Evolutionary conservation across 1,140 invertebrate genomes (phyloP).

Genomic region (Portunus trituberculatus): DNA sequence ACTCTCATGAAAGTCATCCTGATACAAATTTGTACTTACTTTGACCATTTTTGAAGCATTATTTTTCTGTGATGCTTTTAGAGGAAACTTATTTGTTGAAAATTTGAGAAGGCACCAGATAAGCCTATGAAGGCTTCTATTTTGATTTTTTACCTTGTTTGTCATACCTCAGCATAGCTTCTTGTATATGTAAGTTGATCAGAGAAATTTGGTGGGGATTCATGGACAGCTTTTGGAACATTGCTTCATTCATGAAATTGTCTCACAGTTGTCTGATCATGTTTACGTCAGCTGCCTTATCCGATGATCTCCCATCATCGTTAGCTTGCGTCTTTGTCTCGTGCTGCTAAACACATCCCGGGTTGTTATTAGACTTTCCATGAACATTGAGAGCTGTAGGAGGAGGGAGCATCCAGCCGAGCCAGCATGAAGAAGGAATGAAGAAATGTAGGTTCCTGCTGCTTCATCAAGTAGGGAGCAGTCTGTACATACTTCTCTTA

Average conservation of each 20-base stretch:
- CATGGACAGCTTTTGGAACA: slow-evolving; percentile 10
- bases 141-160: background rate
- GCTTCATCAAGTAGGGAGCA: too few relatives aligned
- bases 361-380: background rate
- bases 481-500: too few relatives aligned
- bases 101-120: background rate
- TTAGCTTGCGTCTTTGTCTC: background rate
- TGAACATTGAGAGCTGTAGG: background rate
- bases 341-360: background rate
- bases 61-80: too few relatives aligned
- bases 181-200: background rate
- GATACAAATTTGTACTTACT: too few relatives aligned
- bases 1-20: too few relatives aligned
- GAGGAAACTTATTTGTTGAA: background rate
- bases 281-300: background rate
- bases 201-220: background rate
- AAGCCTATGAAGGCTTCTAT: background rate
- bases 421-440: too few relatives aligned
- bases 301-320: background rate
- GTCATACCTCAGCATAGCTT: background rate
- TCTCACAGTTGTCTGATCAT: slow-evolving; percentile 12
- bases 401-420: background rate
- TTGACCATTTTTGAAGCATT: too few relatives aligned
- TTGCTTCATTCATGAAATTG: background rate
- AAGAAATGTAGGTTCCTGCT: too few relatives aligned